Evolutionary conservation across 92 coral and sea anemone genomes (phyloP).

Genomic region (Virgularia gustaviana): DNA sequence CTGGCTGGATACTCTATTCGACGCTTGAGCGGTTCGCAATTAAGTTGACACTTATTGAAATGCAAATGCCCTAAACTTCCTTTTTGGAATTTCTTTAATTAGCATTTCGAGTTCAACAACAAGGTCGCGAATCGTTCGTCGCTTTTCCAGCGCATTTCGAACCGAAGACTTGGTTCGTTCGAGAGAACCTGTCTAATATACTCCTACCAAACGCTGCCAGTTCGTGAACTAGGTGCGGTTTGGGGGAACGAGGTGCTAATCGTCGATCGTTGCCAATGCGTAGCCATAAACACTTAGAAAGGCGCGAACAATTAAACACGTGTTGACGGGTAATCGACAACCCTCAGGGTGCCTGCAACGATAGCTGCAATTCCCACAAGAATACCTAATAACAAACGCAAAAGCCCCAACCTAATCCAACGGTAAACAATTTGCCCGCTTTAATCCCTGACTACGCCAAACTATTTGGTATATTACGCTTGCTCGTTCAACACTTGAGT

Average conservation of each 20-base stretch:
- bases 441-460: background rate
- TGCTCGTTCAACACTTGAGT: too few relatives aligned
- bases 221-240: too few relatives aligned
- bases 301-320: conserved; percentile 40
- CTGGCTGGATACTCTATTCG: background rate
- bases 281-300: background rate
- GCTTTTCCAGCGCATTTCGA: too few relatives aligned
- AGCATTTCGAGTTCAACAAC: too few relatives aligned
- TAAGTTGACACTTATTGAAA: conserved; percentile 3
- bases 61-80: conserved; percentile 12
- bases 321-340: conserved; percentile 20
- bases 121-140: too few relatives aligned
- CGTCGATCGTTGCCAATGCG: too few relatives aligned
- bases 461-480: background rate
- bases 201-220: too few relatives aligned
- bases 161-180: too few relatives aligned
- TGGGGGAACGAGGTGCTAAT: too few relatives aligned
- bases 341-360: background rate
- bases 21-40: conserved; percentile 15
- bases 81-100: conserved; percentile 3
- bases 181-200: too few relatives aligned
- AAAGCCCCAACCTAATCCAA: background rate
- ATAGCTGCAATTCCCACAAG: background rate
- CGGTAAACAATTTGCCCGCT: background rate
- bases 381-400: background rate